Conservation (phyloP, 2,113 vertebrate genomes). For the Zosterops lateralis region DNA sequence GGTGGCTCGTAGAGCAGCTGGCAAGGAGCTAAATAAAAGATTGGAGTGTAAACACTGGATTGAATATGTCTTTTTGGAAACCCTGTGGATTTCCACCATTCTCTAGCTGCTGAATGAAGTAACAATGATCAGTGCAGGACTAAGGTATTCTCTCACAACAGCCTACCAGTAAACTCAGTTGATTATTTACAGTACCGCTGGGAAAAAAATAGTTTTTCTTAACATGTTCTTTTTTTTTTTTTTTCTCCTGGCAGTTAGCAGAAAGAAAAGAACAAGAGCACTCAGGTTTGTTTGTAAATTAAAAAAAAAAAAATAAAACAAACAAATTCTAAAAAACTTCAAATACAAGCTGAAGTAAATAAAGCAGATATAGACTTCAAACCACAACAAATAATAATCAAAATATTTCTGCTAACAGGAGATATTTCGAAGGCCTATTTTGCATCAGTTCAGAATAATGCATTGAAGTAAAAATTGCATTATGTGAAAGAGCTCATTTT, state of each 20-base stretch:
- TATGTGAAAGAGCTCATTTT: background rate
- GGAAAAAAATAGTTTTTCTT: background rate
- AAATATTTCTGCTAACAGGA: background rate
- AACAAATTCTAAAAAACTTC: background rate
- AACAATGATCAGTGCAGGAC: background rate
- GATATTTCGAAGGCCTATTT: background rate
- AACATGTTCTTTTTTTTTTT: accelerated
- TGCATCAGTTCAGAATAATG: background rate
- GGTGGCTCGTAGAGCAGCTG: background rate
- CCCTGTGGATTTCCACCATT: background rate
- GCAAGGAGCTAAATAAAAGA: background rate
- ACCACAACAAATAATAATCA: background rate
- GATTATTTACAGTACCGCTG: background rate
- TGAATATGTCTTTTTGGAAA: background rate
- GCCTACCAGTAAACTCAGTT: background rate
- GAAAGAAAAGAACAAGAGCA: background rate
- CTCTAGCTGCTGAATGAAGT: background rate
- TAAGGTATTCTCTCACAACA: background rate
- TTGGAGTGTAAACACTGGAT: background rate
- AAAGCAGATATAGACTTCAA: background rate
- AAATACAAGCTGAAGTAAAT: background rate
- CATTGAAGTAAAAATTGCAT: background rate
- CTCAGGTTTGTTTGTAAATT: background rate
- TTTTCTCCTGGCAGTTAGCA: background rate
- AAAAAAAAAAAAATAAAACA: background rate